Evolutionary conservation across 1,140 invertebrate species (phyloP).

Genomic region (Augochlora pura): DNA sequence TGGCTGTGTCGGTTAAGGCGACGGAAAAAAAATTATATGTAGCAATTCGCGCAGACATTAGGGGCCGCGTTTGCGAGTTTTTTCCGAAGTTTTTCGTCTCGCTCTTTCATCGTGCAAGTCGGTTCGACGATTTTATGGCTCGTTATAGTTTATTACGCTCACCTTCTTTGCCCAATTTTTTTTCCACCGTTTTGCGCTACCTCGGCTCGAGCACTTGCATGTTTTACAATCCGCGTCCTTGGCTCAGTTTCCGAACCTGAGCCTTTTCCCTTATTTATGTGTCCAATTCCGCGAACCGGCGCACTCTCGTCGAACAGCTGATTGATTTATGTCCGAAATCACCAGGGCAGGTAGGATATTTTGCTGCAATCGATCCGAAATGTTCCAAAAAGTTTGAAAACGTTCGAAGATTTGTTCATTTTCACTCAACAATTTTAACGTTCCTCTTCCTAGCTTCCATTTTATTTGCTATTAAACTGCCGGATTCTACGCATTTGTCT

Average conservation of each 20-base stretch:
- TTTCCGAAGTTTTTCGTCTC: background rate
- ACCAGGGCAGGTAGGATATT: no score
- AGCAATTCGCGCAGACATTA: background rate
- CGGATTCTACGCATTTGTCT: no score
- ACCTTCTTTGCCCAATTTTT: background rate
- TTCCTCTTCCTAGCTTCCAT: no score
- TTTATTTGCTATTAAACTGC: no score
- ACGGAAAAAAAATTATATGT: background rate
- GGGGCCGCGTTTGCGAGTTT: background rate
- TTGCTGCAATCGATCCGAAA: no score
- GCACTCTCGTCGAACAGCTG: background rate
- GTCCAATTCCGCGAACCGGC: slow-evolving; percentile 6
- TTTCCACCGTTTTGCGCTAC: slow-evolving; percentile 6
- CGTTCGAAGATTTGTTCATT: no score
- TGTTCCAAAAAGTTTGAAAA: no score
- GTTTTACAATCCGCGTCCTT: slow-evolving; percentile 31
- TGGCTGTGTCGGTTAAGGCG: background rate
- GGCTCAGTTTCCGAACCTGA: slow-evolving; percentile 28
- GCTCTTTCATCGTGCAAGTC: background rate
- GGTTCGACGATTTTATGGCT: slow-evolving; percentile 16
- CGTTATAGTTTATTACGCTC: background rate
- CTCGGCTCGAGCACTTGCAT: slow-evolving; percentile 20
- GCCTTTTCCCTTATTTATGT: background rate
- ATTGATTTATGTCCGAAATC: background rate
- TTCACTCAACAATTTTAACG: no score